Conservation (phyloP, 2,797 vertebrate species). For the Fistularia tabacaria region DNA sequence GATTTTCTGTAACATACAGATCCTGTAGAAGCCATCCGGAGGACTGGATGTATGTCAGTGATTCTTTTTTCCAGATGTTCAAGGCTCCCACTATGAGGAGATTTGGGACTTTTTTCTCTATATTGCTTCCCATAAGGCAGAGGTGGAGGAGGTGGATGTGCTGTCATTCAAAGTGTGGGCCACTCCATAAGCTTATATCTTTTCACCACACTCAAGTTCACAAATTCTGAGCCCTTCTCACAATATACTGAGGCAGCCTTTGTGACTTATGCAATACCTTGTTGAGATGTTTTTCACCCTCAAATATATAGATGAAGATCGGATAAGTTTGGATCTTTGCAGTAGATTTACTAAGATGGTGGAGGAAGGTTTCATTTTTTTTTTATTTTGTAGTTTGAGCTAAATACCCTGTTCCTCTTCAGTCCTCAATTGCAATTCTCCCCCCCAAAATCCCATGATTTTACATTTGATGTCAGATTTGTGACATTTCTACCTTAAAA, state of each 20-base stretch:
- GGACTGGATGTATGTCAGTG: conserved; percentile 23
- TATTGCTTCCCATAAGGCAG: conserved; percentile 42
- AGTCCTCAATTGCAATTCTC: no score
- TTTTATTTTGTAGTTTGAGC: no score
- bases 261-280: conserved; percentile 27
- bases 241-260: conserved; percentile 5
- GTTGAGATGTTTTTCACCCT: not conserved
- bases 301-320: no score
- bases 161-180: conserved; percentile 43
- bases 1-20: conserved; percentile 38
- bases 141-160: conserved; percentile 61
- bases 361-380: no score
- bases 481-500: no score
- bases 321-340: no score
- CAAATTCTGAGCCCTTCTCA: conserved; percentile 23
- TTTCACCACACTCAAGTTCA: conserved; percentile 29
- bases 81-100: conserved; percentile 13
- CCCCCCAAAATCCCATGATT: no score
- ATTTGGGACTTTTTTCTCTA: conserved; percentile 25
- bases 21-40: conserved; percentile 22
- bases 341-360: no score
- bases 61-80: conserved; percentile 59
- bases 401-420: no score
- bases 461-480: no score
- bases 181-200: conserved; percentile 56